Conservation (phyloP, 1,140 invertebrate genomes). For the Muscidifurax raptorellus region DNA sequence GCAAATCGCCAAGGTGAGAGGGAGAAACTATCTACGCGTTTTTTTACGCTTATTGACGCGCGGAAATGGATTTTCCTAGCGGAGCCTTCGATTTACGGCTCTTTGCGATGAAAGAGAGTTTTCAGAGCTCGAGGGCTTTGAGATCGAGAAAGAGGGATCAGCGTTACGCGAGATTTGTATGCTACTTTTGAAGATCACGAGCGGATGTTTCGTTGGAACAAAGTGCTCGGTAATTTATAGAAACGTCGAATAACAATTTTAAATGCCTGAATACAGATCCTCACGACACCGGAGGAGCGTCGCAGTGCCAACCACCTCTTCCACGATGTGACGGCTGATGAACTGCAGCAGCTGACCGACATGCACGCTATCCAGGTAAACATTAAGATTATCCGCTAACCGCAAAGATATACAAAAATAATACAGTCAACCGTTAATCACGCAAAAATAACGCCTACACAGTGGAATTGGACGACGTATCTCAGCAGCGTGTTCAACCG, state of each 20-base stretch:
- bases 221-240: too few relatives aligned
- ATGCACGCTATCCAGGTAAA: slow-evolving; percentile 69
- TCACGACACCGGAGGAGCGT: slow-evolving; percentile 82
- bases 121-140: not conserved
- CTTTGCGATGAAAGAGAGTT: not conserved
- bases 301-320: slow-evolving; percentile 83
- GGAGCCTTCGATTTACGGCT: not conserved
- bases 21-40: slow-evolving; percentile 18
- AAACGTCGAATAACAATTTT: too few relatives aligned
- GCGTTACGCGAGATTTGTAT: not conserved
- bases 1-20: slow-evolving; percentile 80
- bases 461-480: slow-evolving; percentile 84
- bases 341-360: slow-evolving; percentile 77
- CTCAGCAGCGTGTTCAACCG: slow-evolving; percentile 78
- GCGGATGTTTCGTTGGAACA: too few relatives aligned
- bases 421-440: not conserved
- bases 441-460: slow-evolving; percentile 30
- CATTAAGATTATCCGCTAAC: not conserved
- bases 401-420: not conserved
- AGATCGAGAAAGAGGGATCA: not conserved
- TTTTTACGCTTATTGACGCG: not conserved
- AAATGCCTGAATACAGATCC: slow-evolving; percentile 76
- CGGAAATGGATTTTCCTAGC: not conserved
- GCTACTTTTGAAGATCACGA: not conserved
- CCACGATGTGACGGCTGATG: slow-evolving; percentile 82